Evolutionary conservation across 2,113 vertebrate species (phyloP).

Genomic region (Archocentrus centrarchus): DNA sequence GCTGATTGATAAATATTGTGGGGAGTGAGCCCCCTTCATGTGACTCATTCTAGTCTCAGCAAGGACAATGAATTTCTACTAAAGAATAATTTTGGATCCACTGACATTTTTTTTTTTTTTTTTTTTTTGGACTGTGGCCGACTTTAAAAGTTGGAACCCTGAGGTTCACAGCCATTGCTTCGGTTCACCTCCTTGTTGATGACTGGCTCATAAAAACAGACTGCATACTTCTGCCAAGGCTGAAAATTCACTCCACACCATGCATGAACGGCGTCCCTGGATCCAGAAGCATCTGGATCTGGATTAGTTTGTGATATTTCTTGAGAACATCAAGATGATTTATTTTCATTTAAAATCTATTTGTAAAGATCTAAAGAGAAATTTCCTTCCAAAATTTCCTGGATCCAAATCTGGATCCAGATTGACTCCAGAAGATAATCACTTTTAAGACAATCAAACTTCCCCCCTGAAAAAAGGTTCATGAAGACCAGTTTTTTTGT

Average conservation of each 20-base stretch:
- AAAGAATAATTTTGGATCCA: background rate
- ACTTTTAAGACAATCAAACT: background rate
- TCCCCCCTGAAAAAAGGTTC: background rate
- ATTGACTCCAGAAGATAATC: background rate
- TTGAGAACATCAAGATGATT: background rate
- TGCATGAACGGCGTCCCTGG: background rate
- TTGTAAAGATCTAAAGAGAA: background rate
- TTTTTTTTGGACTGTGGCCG: background rate
- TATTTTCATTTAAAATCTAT: conserved; percentile 3
- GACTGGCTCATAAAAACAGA: conserved; percentile 7
- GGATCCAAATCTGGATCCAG: background rate
- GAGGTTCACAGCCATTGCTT: background rate
- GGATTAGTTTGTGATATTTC: conserved; percentile 4
- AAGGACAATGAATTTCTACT: background rate
- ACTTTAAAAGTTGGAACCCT: background rate
- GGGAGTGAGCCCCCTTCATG: background rate
- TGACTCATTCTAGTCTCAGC: too few relatives aligned
- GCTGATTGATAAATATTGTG: background rate
- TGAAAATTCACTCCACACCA: conserved; percentile 10
- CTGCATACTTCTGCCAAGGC: background rate
- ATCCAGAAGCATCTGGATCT: conserved; percentile 9
- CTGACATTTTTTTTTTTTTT: background rate
- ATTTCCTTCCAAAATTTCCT: background rate
- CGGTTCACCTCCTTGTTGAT: background rate
- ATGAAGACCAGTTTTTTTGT: background rate